A percentile compares a stretch with the other conserved stretches of the same genome.
Evolutionary conservation across 1,140 invertebrate genomes (phyloP).

Genomic region (Ceratina calcarata): DNA sequence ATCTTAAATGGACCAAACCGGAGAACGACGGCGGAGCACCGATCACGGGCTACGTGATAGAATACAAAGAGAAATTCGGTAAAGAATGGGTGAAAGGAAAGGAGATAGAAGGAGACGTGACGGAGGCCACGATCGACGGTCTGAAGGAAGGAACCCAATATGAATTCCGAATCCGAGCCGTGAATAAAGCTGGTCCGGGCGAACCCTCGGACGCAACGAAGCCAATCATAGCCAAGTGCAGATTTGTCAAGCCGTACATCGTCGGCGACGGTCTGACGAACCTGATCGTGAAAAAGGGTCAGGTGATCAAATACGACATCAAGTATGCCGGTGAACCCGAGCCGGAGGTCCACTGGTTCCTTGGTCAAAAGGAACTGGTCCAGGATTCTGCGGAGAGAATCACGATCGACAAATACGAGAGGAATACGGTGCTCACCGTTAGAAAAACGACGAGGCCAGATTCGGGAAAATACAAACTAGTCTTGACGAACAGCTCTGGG

Average conservation of each 20-base stretch:
- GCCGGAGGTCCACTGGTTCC: constrained; percentile 92
- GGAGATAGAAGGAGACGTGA: constrained; percentile 88
- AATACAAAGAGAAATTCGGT: constrained; percentile 96
- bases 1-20: constrained; percentile 94
- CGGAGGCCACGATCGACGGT: constrained; percentile 90
- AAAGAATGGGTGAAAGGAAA: constrained; percentile 93
- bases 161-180: constrained; percentile 96
- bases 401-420: constrained; percentile 94
- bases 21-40: constrained; percentile 95
- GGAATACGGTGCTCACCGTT: constrained; percentile 94
- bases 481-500: constrained; percentile 92
- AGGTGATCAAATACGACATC: constrained; percentile 95
- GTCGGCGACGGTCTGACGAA: constrained; percentile 92
- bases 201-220: constrained; percentile 97
- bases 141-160: constrained; percentile 97
- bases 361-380: constrained; percentile 87
- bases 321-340: constrained; percentile 97
- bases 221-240: constrained; percentile 96
- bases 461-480: constrained; percentile 94
- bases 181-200: constrained; percentile 97
- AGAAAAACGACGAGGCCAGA: constrained; percentile 92
- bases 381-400: constrained; percentile 85
- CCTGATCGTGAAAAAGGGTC: constrained; percentile 96
- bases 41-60: constrained; percentile 96
- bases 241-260: constrained; percentile 97